These are phyloP conservation scores for Epinephelus cyanopodus DNA, from an alignment of 2,113 vertebrate species.

Conservation along the genomic window DNA sequence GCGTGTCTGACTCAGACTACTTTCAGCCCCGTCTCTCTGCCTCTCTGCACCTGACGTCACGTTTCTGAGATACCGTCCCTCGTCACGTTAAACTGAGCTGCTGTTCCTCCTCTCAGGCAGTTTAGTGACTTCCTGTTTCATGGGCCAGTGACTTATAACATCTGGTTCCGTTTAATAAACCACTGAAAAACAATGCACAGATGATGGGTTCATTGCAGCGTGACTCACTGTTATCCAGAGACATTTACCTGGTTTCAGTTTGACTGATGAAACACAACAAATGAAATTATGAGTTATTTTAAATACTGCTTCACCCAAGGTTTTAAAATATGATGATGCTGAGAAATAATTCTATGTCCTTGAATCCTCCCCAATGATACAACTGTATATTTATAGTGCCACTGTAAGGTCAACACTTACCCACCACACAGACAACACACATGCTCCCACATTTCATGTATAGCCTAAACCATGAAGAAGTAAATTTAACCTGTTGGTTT, in stretches of 20 bases:
- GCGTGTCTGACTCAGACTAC: not conserved
- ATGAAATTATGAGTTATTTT: not conserved
- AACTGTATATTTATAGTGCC: not conserved
- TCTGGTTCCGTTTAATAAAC: conserved; percentile 4
- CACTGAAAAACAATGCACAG: conserved; percentile 4
- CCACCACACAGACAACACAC: conserved; percentile 12
- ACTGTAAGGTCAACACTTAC: not conserved
- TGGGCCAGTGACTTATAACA: not conserved
- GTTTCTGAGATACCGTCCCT: not conserved
- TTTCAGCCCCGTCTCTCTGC: not conserved
- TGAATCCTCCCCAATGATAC: not conserved
- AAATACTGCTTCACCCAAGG: not conserved
- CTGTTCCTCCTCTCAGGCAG: not conserved
- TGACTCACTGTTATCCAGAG: conserved; percentile 17
- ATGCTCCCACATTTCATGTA: not conserved
- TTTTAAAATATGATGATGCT: not conserved
- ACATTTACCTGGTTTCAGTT: not conserved
- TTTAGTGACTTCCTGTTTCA: conserved; percentile 39
- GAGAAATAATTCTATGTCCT: not conserved
- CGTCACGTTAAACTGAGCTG: not conserved
- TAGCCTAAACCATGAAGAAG: conserved; percentile 7
- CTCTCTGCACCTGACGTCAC: not conserved
- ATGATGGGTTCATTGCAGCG: conserved; percentile 21
- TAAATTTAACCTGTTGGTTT: conserved; percentile 42
- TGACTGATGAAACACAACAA: not conserved